Base-by-base conservation (phyloP, 1,140 invertebrate species). In the Drosophila elegans region DNA sequence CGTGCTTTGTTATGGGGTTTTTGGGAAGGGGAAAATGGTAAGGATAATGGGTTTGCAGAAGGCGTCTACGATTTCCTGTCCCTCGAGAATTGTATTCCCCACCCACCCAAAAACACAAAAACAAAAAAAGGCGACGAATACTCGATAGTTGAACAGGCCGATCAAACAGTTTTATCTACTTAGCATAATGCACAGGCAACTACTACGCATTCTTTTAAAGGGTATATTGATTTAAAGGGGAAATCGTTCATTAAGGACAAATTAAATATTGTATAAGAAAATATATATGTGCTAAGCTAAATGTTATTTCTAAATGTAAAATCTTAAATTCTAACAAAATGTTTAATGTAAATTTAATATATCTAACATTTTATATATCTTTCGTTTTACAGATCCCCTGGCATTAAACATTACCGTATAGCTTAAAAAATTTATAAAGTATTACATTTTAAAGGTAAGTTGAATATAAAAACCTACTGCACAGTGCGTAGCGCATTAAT, bases 81-180 rank as follows among this genome's bases (percentile, higher is more conserved):
- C 41, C 42, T 42, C 6, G 48, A 9, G 6, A 46, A 48, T 48
- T 48, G 55, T 56, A 29, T 13, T 4, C 29, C 13, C 36, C 34
- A 27, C 32, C 16, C 16, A 21, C 16, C 16, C 16, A 21, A 21
- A 21, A 0, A 32, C 6, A 32, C 6, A 48, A 46, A 51, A 73
- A 53, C n/a, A 51, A 44, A 69, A 61, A 62, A 66, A 76, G 80
- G 80, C 80, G 80, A 84, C 80, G 77, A 84, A 69, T 77, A 84
- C 78, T 86, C 81, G 82, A 85, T 85, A 85, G 73, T 74, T 56
- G 62, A 69, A 74, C 63, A 81, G 56, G 60, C 81, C 66, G 81
- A 85, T 85, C 81, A 80, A 85, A 85, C 63, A 69, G 68, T 73
- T 80, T 55, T 45, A 74, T 49, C 82, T 85, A 46, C 55, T 72